Evolutionary conservation across 2,797 vertebrate species (phyloP).

Genomic region (Apodemus agrarius): DNA sequence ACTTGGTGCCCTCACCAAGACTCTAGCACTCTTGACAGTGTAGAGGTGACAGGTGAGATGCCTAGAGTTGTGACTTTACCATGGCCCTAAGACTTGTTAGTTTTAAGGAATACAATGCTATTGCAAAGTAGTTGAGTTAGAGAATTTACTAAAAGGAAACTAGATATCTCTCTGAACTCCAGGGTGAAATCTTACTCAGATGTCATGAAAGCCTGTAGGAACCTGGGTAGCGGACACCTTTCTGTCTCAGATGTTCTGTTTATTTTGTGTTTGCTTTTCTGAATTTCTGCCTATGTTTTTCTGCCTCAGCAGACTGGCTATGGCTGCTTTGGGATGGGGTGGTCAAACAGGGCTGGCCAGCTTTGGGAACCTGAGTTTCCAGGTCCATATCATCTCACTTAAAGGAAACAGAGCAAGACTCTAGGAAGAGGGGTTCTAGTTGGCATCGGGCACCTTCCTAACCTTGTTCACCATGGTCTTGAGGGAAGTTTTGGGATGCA

Average conservation of each 20-base stretch:
- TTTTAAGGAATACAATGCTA: not conserved
- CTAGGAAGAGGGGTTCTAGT: not conserved
- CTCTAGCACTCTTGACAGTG: not conserved
- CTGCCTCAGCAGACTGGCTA: not conserved
- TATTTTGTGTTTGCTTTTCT: not conserved
- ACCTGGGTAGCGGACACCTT: not conserved
- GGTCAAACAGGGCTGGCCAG: not conserved
- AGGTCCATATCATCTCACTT: not conserved
- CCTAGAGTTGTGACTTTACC: slow-evolving; percentile 50
- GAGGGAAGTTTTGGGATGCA: not conserved
- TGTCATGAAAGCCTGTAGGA: not conserved
- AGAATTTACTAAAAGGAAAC: slow-evolving; percentile 14
- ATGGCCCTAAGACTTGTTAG: not conserved
- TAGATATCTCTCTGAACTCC: not conserved
- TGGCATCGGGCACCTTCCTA: not conserved
- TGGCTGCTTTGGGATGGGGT: not conserved
- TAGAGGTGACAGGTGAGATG: slow-evolving; percentile 17
- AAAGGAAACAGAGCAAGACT: not conserved
- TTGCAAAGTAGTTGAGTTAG: not conserved
- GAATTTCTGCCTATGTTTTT: not conserved
- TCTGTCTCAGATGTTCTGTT: not conserved
- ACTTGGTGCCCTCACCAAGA: not conserved
- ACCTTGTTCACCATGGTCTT: not conserved
- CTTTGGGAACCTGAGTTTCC: not conserved
- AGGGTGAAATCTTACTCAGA: not conserved